phyloP scores from a whole-genome alignment of 2,888 invertebrate genomes.

The Papilio protenor region DNA sequence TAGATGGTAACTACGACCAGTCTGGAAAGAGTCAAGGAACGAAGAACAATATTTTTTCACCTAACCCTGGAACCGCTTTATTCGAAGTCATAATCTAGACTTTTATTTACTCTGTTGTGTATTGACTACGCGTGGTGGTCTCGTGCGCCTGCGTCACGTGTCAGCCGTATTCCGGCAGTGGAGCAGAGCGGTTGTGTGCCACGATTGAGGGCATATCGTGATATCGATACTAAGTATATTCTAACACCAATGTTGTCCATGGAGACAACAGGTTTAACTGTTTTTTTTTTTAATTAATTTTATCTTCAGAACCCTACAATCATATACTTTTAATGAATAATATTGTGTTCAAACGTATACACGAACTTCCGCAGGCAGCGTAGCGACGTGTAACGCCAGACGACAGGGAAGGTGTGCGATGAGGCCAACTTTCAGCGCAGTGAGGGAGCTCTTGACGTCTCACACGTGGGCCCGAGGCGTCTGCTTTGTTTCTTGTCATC shows the following conservation, averaged over 20 bases:
- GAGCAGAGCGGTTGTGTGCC: no score
- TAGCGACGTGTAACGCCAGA: constrained; percentile 12
- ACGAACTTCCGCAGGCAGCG: constrained; percentile 21
- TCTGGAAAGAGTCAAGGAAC: no score
- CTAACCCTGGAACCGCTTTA: not conserved
- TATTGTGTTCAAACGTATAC: not conserved
- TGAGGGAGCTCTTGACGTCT: constrained; percentile 51
- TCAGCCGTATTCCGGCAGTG: no score
- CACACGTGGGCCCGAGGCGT: constrained; percentile 54
- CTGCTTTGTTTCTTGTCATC: constrained; percentile 53
- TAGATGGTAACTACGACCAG: no score
- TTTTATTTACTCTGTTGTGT: not conserved
- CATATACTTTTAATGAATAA: not conserved
- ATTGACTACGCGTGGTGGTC: no score
- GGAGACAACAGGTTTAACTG: no score
- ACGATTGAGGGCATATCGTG: no score
- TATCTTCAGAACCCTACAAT: not conserved
- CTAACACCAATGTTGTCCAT: no score
- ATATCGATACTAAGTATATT: no score
- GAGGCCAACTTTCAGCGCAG: constrained; percentile 55
- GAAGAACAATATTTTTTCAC: not conserved
- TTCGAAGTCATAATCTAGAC: not conserved
- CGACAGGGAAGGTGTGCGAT: constrained; percentile 44
- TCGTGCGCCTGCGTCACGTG: no score
- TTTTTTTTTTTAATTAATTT: no score